Conservation (phyloP, 2,888 invertebrate species). For the Campoletis raptor region DNA sequence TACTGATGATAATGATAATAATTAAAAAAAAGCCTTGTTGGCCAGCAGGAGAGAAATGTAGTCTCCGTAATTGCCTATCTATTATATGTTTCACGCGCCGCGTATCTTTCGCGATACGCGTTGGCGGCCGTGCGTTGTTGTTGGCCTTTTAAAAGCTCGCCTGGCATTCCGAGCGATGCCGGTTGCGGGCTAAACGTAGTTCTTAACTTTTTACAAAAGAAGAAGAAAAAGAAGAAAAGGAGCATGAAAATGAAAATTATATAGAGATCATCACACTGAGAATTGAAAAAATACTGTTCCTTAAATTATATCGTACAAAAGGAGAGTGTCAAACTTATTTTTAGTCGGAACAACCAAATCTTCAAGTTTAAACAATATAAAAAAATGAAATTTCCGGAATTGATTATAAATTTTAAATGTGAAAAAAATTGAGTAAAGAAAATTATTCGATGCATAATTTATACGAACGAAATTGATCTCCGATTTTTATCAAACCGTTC, state of each 20-base stretch:
- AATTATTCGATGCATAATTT: not conserved
- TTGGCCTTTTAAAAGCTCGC: conserved; percentile 71
- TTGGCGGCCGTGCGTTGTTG: conserved; percentile 71
- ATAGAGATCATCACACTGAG: not conserved
- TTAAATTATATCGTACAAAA: conserved; percentile 20
- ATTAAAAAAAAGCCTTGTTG: conserved; percentile 42
- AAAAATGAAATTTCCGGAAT: not conserved
- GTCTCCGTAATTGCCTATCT: conserved; percentile 61
- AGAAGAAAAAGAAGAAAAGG: not conserved
- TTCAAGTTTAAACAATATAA: not conserved
- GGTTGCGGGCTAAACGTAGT: conserved; percentile 62
- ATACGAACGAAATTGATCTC: not conserved
- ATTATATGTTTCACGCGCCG: conserved; percentile 71
- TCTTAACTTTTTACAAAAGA: conserved; percentile 35
- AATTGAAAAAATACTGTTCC: not conserved
- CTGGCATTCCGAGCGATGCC: conserved; percentile 71
- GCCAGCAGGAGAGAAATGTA: conserved; percentile 44
- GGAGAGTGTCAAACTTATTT: conserved; percentile 1
- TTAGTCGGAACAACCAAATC: not conserved
- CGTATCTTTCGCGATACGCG: conserved; percentile 72
- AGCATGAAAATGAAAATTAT: not conserved
- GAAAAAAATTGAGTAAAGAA: not conserved
- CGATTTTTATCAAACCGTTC: not conserved
- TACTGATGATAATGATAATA: not conserved
- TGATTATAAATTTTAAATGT: not conserved